Conservation (phyloP, 1,140 invertebrate species). For the Lethrus apterus region DNA sequence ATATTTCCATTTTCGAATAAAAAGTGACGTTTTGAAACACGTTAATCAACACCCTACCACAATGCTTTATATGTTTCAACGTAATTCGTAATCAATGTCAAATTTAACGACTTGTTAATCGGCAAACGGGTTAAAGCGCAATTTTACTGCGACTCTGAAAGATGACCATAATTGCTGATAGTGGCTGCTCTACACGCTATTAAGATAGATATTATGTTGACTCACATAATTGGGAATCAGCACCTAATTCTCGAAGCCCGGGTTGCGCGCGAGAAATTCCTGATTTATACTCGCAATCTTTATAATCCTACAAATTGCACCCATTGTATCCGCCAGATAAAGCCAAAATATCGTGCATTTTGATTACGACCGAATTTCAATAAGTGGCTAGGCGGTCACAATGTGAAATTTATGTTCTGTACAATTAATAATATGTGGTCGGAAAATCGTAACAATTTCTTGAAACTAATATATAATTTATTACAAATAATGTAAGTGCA, state of each 20-base stretch:
- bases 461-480: too few species aligned
- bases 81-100: too few species aligned
- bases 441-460: too few species aligned
- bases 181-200: conserved; percentile 22
- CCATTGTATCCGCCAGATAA: not conserved
- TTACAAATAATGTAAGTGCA: too few species aligned
- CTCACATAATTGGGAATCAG: conserved; percentile 21
- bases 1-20: too few species aligned
- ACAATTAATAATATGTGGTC: too few species aligned
- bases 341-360: conserved; percentile 8
- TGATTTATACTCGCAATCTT: conserved; percentile 19
- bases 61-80: too few species aligned
- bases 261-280: not conserved
- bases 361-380: too few species aligned
- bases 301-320: conserved; percentile 21
- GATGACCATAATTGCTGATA: conserved; percentile 22
- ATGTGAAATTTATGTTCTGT: too few species aligned
- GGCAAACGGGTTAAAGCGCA: conserved; percentile 8
- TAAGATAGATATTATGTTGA: conserved; percentile 21
- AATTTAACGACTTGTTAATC: conserved; percentile 13
- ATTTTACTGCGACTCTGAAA: conserved; percentile 12
- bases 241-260: conserved; percentile 16
- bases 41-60: too few species aligned
- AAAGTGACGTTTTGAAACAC: too few species aligned
- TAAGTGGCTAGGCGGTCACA: too few species aligned